Base-by-base conservation (phyloP, 2,113 vertebrate genomes). In the Dipodomys spectabilis region DNA sequence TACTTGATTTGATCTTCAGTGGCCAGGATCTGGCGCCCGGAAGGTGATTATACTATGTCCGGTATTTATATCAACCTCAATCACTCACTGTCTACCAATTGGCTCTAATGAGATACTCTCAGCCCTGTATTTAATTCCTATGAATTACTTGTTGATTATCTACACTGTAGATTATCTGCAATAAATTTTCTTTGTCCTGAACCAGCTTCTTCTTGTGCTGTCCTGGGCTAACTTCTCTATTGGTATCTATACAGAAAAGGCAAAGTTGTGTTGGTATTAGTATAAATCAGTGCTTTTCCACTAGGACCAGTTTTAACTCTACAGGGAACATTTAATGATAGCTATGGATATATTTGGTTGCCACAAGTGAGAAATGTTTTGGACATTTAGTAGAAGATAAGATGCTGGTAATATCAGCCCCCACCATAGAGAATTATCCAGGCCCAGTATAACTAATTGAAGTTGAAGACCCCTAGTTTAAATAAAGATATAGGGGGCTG, bases 141-240 rank as follows among this genome's bases (percentile, higher is more conserved):
- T 88, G 89, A 95, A 93, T 94, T 84, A 90, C 62, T 79, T 87
- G 77, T 94, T 88, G 82, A 95, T 95, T 95, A 71, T 91, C 49
- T 32, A 77, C 68, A 84, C 39, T 74, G 83, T 39, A 91, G 77
- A 92, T 82, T 94, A 94, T 91, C 20, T 82, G 73, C 67, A 86
- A 73, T 96, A 68, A 8, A 72, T 90, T 91, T 94, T 92, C n/a
- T 94, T 93, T 57, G 83, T 90, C 45, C 64, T 69, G 27, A 60
- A 27, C 88, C 49, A 69, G 28, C 35, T 86, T 90, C 84, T 93
- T 79, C 32, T 79, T 82, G 2, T 71, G 49, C 6, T 91, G 73
- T 84, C 15, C 83, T 65, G 67, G 49, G 10, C 28, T 13, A 79
- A 22, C 74, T 94, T 84, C 69, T 22, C 28, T 86, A 20, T 53